A percentile compares a stretch with the other conserved stretches of the same genome.
phyloP scores from a whole-genome alignment of 1,140 invertebrate genomes.

The Leptopilina boulardi region DNA sequence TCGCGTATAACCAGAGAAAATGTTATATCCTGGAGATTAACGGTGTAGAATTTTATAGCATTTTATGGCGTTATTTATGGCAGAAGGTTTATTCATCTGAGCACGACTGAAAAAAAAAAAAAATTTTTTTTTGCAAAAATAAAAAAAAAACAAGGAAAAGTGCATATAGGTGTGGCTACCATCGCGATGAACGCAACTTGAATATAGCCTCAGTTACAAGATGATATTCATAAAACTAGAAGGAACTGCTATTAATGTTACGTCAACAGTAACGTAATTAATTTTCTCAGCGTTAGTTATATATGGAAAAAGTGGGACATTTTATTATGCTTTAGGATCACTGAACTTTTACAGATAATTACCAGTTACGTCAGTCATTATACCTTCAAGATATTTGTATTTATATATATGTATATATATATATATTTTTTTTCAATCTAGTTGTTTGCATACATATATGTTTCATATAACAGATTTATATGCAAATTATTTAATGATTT shows the following conservation, averaged over 20 bases:
- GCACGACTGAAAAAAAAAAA: background rate
- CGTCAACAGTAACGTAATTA: constrained; percentile 26
- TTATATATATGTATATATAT: no score
- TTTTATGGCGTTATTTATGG: constrained; percentile 33
- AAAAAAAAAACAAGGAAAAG: background rate
- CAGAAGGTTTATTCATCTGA: constrained; percentile 27
- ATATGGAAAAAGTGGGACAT: background rate
- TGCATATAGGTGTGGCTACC: constrained; percentile 30
- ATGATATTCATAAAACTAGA: constrained; percentile 33
- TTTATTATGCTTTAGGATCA: background rate
- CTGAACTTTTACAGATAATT: constrained; percentile 14
- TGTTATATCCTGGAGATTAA: constrained; percentile 28
- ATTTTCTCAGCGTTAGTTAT: background rate
- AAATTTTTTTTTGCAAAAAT: no score
- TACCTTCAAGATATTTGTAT: no score
- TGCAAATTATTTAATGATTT: no score
- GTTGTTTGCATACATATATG: no score
- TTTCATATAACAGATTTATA: no score
- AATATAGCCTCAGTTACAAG: constrained; percentile 28
- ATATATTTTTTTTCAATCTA: background rate
- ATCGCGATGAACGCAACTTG: constrained; percentile 31
- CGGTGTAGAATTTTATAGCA: constrained; percentile 28
- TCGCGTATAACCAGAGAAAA: background rate
- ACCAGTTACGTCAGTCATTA: background rate
- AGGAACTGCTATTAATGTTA: constrained; percentile 24